Evolutionary conservation across 2,888 invertebrate genomes (phyloP), one percentile per base, ranked within the genome.

Genomic region (Amphipyra berbera): DNA sequence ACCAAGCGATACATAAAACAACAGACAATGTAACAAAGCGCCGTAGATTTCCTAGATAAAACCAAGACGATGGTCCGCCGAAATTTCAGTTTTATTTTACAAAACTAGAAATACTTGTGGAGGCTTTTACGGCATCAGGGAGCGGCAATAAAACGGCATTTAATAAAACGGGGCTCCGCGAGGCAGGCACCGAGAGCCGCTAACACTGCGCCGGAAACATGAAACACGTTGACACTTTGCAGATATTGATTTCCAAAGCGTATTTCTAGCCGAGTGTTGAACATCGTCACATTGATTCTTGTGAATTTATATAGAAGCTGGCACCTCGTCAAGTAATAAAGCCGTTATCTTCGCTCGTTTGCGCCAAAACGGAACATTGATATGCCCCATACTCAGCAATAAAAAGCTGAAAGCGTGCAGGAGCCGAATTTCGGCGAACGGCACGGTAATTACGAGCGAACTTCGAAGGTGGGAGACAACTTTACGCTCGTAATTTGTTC

Each of bases 401-500:
- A 89, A 90, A 91, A 90, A 81, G 79, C 79, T 80, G 70, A 72
- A 70, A 82, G 79, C 84, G 65, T 76, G 79, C 82, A 79, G 80
- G 75, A 79, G 83, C 86, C 60, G 61, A 79, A 87, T 90, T 89
- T 84, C 79, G 81, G 79, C 81, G 86, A 89, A 89, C 86, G 86
- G 82, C 83, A 62, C 81, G 80, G 88, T 91, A 92, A 93, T 93
- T 92, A 91, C 77, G 79, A 82, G 76, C 77, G 79, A 89, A 91
- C 88, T 90, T 88, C 82, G 86, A 85, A 91, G 89, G 88, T 89
- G 88, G 84, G 85, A 89, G 86, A 86, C 85, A 90, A 92, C 89
- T 92, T 93, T 87, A 85, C 85, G 90, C 87, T 86, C 86, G 90
- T 93, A 94, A 94, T 93, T 93, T 91, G 90, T 93, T 92, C 88